A percentile compares a stretch with the other conserved stretches of the same genome.
Evolutionary conservation across 64 coral and sea anemone species (phyloP).

Genomic region (Stichodactyla mertensii): DNA sequence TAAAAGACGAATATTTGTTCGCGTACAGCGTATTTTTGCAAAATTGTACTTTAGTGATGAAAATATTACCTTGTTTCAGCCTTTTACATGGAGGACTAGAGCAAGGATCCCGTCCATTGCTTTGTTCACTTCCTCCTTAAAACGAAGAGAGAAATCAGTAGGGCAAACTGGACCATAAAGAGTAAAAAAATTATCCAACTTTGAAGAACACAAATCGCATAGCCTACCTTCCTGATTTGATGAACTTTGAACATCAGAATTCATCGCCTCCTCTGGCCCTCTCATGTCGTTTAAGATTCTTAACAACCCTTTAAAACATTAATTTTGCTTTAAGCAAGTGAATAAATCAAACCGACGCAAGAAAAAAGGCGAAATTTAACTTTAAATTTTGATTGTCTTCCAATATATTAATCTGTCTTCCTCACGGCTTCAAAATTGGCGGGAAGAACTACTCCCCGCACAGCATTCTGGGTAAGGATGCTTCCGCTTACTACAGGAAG

Average conservation of each 20-base stretch:
- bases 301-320: not conserved
- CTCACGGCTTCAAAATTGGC: conserved; percentile 78
- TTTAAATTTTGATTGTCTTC: conserved; percentile 26
- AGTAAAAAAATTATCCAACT: not conserved
- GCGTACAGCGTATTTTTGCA: not conserved
- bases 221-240: conserved; percentile 31
- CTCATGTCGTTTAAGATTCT: conserved; percentile 39
- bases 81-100: conserved; percentile 95
- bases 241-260: conserved; percentile 16
- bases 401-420: conserved; percentile 9
- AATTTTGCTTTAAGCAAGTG: not conserved
- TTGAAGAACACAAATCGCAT: not conserved
- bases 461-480: conserved; percentile 50
- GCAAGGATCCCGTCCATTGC: conserved; percentile 58
- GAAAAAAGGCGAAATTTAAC: not conserved
- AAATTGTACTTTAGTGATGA: not conserved
- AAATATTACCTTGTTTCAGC: conserved; percentile 85
- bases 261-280: conserved; percentile 48
- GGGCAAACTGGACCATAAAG: not conserved
- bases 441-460: conserved; percentile 42
- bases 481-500: not conserved
- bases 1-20: not conserved
- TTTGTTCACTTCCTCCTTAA: not conserved
- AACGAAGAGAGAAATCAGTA: not conserved
- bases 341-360: not conserved